Evolutionary conservation across 2,888 invertebrate genomes (phyloP), one percentile per base, ranked within the genome.

Genomic region (Gymnoscelis rufifasciata): DNA sequence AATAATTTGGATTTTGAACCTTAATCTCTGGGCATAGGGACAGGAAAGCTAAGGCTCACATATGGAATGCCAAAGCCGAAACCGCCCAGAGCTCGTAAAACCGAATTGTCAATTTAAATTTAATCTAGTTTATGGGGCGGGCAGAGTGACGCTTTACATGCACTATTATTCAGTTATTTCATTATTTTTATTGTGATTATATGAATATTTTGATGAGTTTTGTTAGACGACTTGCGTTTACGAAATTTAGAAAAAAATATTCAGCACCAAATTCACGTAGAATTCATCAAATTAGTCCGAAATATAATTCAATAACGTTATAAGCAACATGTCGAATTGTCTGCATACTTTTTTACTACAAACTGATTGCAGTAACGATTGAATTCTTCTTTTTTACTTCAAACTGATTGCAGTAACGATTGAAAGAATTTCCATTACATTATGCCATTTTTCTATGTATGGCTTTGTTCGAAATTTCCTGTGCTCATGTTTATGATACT

Each of bases 101-200:
- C 71, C 68, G 76, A 81, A 80, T 81, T 82, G 83, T 68, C 83
- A 83, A 83, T 83, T 82, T 81, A 78, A 80, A 83, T 83, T 83
- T 83, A 82, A 83, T 83, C 80, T 76, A 74, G 77, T 82, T 82
- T 81, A 82, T 74, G 73, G 71, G 57, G 60, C 59, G 62, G 54
- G 58, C 38, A 64, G 62, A 64, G 71, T 65, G 68, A 72, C 68
- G 68, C 62, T 64, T 63, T 71, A 68, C 66, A 68, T 73, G 64
- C 76, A 74, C 76, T 77, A 74, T 72, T 68, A 71, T 65, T 63
- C 61, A 57, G 62, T 68, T 66, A 64, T 66, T 60, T 58, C 56
- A 68, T 71, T 66, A 65, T 57, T 66, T 68, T 67, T 68, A 66
- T 70, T 64, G 58, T 61, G 59, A 60, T 62, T 66, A 62, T 60